Base-by-base conservation (phyloP, 2,797 vertebrate species). In the Heliangelus exortis region DNA sequence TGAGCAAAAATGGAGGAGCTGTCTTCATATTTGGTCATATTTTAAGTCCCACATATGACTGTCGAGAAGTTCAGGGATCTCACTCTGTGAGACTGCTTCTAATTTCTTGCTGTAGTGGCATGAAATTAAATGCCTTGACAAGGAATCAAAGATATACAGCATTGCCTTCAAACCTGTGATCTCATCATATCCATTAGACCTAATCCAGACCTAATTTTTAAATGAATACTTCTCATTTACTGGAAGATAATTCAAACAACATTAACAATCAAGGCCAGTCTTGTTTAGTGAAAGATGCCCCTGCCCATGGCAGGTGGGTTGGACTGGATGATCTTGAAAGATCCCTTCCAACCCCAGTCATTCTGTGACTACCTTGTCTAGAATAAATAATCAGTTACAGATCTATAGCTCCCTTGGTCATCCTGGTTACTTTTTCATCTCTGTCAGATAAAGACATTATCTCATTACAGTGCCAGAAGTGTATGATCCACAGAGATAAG, bases 361-460 rank as follows among this genome's bases (percentile, higher is more conserved):
- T 23, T 57, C 34, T 16, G 1, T 4, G 3, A 51, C 28, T 58
- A 77, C 36, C 93, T 80, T 47, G 28, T 13, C 45, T 41, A 22
- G 31, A 76, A 77, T 29, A 78, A 89, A 61, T 7, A 25, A 50
- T 5, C 34, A 41, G 55, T 29, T 71, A 63, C 20, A 68, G 39
- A 62, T 15, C 50, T 55, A 25, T 9, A 78, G 51, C 54, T 81
- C 15, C 22, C 47, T 15, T 16, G 9, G 26, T 65, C 47, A 58
- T 31, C 57, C 33, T 39, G 11, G 15, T 34, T 68, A 36, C 28
- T 72, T 78, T 62, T 4, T 63, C 26, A 69, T 13, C 63, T 39
- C 45, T 57, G 4, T 19, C 41, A 63, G 34, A 74, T 0, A 61
- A 1, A 63, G 48, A 36, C 2, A 10, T 0, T 2, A 58, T 20